These are phyloP conservation scores for Caenorhabditis sp. DNA, from an alignment of 2,888 invertebrate genomes.

Conservation along the genomic window DNA sequence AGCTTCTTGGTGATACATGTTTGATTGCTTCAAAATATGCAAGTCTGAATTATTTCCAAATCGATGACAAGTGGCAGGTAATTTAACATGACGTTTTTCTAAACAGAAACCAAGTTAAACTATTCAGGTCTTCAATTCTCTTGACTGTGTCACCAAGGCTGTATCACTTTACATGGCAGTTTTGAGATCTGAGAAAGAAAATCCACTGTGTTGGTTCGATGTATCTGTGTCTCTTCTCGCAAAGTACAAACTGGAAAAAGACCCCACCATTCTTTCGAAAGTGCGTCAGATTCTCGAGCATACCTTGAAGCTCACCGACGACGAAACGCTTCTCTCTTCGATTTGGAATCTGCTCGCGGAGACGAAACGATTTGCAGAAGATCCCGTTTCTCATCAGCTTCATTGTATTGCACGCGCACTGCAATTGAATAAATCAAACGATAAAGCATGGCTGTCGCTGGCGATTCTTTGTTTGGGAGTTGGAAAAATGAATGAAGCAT, in stretches of 20 bases:
- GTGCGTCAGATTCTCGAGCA: slow-evolving; percentile 51
- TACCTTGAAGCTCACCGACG: slow-evolving; percentile 47
- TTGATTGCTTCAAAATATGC: slow-evolving; percentile 27
- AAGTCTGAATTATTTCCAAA: slow-evolving; percentile 29
- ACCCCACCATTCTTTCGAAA: slow-evolving; percentile 31
- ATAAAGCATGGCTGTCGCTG: slow-evolving; percentile 64
- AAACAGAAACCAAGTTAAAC: neutral
- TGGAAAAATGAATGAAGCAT: slow-evolving; percentile 49
- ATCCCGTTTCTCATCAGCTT: slow-evolving; percentile 37
- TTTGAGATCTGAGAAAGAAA: slow-evolving; percentile 27
- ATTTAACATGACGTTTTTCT: neutral
- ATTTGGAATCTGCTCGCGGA: slow-evolving; percentile 68
- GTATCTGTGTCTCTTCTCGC: slow-evolving; percentile 53
- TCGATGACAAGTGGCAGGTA: slow-evolving; percentile 59
- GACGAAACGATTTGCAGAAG: slow-evolving; percentile 40
- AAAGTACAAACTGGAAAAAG: slow-evolving; percentile 47
- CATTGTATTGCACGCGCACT: slow-evolving; percentile 68
- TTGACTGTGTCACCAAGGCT: slow-evolving; percentile 39
- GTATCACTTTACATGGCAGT: slow-evolving; percentile 60
- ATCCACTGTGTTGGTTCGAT: slow-evolving; percentile 67
- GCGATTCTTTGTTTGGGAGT: slow-evolving; percentile 62
- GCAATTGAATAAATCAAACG: slow-evolving; percentile 67
- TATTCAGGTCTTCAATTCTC: slow-evolving; percentile 12
- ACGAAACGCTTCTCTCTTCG: slow-evolving; percentile 48
- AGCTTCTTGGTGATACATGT: slow-evolving; percentile 43